These are phyloP conservation scores for Hoplodrina ambigua DNA, from an alignment of 2,888 invertebrate genomes.

Conservation along the genomic window DNA sequence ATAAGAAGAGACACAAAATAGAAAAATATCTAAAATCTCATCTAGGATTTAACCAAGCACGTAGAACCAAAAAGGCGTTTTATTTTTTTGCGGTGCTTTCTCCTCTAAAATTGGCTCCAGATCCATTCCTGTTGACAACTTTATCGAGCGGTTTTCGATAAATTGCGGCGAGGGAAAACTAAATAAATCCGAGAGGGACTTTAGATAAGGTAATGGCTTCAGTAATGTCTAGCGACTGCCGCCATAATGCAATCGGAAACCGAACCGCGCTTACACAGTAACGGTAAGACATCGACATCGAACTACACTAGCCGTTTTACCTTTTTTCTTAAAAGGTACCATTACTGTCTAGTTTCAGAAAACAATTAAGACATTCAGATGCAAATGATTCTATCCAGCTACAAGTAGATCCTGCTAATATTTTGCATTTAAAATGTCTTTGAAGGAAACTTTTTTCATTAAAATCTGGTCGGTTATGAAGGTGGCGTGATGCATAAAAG, in stretches of 20 bases:
- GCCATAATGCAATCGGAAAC: constrained; percentile 88
- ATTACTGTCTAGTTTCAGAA: constrained; percentile 19
- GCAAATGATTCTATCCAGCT: constrained; percentile 58
- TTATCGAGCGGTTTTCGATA: constrained; percentile 90
- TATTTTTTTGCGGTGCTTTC: constrained; percentile 80
- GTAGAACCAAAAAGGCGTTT: constrained; percentile 80
- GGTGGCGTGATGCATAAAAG: constrained; percentile 77
- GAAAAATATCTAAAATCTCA: constrained; percentile 63
- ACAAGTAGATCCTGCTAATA: constrained; percentile 64
- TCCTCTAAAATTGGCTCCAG: constrained; percentile 88
- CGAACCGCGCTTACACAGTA: constrained; percentile 78
- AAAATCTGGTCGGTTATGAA: constrained; percentile 76
- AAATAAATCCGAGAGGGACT: constrained; percentile 90
- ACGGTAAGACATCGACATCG: constrained; percentile 62
- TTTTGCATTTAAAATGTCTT: constrained; percentile 81
- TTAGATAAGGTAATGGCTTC: constrained; percentile 90
- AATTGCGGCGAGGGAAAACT: constrained; percentile 90
- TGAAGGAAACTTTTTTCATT: constrained; percentile 80
- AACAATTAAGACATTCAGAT: constrained; percentile 68
- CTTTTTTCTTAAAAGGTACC: constrained; percentile 41
- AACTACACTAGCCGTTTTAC: constrained; percentile 55
- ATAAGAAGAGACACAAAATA: constrained; percentile 38
- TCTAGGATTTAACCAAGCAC: constrained; percentile 71
- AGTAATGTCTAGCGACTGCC: constrained; percentile 88
- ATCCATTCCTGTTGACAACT: constrained; percentile 90